Evolutionary conservation across 1,140 invertebrate species (phyloP).

Genomic region (Coenobita brevimanus): DNA sequence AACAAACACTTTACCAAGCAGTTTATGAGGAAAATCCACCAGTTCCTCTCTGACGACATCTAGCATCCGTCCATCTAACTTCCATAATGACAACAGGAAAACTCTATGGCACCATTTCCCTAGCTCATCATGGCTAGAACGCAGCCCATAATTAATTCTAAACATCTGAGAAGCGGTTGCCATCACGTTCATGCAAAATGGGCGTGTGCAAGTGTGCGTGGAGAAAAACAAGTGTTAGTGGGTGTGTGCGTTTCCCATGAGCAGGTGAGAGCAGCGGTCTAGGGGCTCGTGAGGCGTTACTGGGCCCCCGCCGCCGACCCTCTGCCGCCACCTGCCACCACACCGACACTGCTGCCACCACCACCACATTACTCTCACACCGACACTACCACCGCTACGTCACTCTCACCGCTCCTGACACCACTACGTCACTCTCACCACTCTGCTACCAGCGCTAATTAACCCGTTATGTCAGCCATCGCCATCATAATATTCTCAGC

Average conservation of each 20-base stretch:
- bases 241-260: slow-evolving; percentile 57
- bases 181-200: background rate
- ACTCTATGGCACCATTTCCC: too few relatives aligned
- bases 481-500: background rate
- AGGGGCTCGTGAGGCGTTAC: slow-evolving; percentile 5
- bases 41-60: background rate
- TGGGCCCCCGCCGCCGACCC: slow-evolving; percentile 21
- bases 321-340: background rate
- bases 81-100: background rate
- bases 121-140: background rate
- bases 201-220: background rate
- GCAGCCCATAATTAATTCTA: background rate
- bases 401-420: background rate
- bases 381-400: background rate
- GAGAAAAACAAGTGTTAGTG: slow-evolving; percentile 39
- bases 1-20: too few relatives aligned
- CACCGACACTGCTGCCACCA: background rate
- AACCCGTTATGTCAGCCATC: background rate
- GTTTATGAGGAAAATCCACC: background rate
- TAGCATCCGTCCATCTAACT: background rate
- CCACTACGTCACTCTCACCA: background rate
- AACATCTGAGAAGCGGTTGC: background rate
- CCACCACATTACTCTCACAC: background rate
- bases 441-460: background rate
- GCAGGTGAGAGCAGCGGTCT: slow-evolving; percentile 47